Conservation (phyloP, 2,113 vertebrate species). For the Pandion haliaetus region DNA sequence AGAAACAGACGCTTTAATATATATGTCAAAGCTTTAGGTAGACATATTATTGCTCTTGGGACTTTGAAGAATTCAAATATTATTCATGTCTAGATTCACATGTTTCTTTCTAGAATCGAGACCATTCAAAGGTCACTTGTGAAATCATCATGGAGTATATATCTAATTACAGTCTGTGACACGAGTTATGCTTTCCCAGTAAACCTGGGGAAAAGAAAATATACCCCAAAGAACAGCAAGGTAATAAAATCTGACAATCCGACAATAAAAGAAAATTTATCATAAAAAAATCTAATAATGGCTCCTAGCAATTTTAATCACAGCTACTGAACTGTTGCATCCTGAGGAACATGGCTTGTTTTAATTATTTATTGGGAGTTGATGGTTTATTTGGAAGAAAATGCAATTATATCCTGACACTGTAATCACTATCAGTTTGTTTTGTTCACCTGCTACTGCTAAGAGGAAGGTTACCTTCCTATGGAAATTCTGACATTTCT, state of each 20-base stretch:
- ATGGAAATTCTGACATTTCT: slow-evolving; percentile 59
- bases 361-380: slow-evolving; percentile 71
- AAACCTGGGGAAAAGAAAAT: slow-evolving; percentile 35
- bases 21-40: background rate
- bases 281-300: slow-evolving; percentile 49
- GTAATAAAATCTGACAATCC: slow-evolving; percentile 58
- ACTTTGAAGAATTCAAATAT: slow-evolving; percentile 27
- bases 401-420: slow-evolving; percentile 62
- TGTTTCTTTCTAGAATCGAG: background rate
- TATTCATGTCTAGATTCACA: background rate
- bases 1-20: background rate
- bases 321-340: slow-evolving; percentile 42
- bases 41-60: background rate
- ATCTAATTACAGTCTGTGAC: background rate
- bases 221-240: slow-evolving; percentile 23
- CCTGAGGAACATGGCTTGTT: slow-evolving; percentile 49
- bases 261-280: slow-evolving; percentile 56
- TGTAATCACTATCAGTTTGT: slow-evolving; percentile 65
- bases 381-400: slow-evolving; percentile 67
- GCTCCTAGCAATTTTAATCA: slow-evolving; percentile 64
- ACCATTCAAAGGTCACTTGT: slow-evolving; percentile 27
- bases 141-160: background rate
- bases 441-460: slow-evolving; percentile 54
- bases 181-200: background rate
- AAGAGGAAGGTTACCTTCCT: slow-evolving; percentile 56